Conservation (phyloP, 2,113 vertebrate genomes). For the Cairina moschata region DNA sequence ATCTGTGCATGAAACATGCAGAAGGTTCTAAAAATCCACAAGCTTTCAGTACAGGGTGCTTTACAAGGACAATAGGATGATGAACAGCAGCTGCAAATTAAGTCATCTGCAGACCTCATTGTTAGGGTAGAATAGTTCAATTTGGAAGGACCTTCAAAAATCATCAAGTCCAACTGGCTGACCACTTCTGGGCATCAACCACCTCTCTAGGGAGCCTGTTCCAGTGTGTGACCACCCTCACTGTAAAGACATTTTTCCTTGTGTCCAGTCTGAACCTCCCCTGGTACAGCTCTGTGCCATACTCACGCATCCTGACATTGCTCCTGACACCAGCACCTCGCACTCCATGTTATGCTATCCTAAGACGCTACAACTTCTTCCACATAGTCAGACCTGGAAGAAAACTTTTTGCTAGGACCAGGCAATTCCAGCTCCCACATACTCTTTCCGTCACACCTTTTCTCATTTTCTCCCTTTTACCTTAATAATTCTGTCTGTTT, state of each 20-base stretch:
- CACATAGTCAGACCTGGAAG: fast-evolving
- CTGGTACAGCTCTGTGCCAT: too few relatives aligned
- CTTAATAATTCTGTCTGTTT: neutral
- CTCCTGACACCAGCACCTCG: too few relatives aligned
- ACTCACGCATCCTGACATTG: too few relatives aligned
- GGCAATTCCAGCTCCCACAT: neutral
- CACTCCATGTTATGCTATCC: neutral
- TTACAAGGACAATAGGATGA: neutral
- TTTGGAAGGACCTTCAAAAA: too few relatives aligned
- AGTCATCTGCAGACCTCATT: neutral
- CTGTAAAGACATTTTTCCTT: too few relatives aligned
- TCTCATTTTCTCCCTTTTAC: neutral
- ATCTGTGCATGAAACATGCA: neutral
- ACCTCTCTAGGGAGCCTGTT: too few relatives aligned
- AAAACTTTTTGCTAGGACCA: neutral
- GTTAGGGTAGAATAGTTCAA: too few relatives aligned
- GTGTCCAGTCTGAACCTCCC: too few relatives aligned
- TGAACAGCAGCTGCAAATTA: neutral
- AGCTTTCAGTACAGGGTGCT: neutral
- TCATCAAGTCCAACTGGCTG: too few relatives aligned
- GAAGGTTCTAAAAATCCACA: neutral
- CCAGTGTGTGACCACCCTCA: too few relatives aligned
- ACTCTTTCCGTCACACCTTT: neutral
- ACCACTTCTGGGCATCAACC: too few relatives aligned
- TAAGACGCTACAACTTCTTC: neutral